phyloP scores from a whole-genome alignment of 2,888 invertebrate species.

The Drosophila helvetica region DNA sequence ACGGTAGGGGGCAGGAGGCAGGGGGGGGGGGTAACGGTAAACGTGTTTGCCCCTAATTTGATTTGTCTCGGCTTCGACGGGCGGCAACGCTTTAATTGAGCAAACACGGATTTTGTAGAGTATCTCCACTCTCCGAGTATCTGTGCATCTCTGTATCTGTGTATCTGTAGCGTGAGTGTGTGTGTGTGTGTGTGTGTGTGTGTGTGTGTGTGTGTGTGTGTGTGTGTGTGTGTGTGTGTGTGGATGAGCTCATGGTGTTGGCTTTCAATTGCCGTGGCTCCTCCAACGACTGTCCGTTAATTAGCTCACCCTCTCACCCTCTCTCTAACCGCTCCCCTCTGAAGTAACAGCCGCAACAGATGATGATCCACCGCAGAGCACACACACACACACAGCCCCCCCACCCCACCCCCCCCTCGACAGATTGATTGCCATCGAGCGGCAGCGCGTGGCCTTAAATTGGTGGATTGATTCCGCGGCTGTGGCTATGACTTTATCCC shows the following conservation, averaged over 20 bases:
- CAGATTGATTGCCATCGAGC: neutral
- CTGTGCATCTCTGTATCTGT: neutral
- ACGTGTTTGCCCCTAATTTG: slow-evolving; percentile 76
- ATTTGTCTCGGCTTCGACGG: slow-evolving; percentile 47
- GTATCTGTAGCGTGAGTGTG: neutral
- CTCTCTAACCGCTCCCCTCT: neutral
- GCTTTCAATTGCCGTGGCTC: slow-evolving; percentile 44
- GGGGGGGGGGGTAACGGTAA: slow-evolving; percentile 43
- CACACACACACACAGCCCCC: neutral
- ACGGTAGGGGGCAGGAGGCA: neutral
- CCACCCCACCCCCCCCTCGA: no score
- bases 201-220: slow-evolving; percentile 27
- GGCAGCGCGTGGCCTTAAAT: neutral
- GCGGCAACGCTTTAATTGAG: slow-evolving; percentile 39
- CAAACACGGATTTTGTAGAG: slow-evolving; percentile 23
- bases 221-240: slow-evolving; percentile 32
- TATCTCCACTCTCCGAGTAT: neutral
- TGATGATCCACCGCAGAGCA: neutral
- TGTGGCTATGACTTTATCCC: neutral
- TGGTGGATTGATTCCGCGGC: neutral
- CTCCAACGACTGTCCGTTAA: slow-evolving; percentile 55
- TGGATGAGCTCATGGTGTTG: slow-evolving; percentile 66
- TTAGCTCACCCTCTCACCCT: slow-evolving; percentile 35
- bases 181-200: slow-evolving; percentile 42
- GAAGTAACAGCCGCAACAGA: neutral